These are phyloP conservation scores for Melanotaenia duboulayi DNA, from an alignment of 2,113 vertebrate species.

Conservation along the genomic window DNA sequence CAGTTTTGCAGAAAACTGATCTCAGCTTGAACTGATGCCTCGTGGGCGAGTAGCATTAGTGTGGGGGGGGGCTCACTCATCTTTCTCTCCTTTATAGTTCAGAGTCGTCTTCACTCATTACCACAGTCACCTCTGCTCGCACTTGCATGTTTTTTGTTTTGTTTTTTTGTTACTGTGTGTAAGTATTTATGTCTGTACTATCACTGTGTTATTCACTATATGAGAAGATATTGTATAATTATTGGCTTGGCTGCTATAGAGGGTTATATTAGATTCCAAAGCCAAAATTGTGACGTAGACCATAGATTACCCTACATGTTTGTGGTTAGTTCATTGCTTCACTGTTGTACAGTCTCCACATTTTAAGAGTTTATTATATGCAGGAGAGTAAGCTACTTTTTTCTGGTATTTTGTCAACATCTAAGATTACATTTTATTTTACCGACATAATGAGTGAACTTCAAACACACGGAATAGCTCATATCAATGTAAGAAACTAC, in stretches of 20 bases:
- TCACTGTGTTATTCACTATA: slow-evolving; percentile 73
- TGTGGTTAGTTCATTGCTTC: slow-evolving; percentile 43
- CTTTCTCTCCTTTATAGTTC: slow-evolving; percentile 15
- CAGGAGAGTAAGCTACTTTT: slow-evolving; percentile 47
- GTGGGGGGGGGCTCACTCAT: neutral
- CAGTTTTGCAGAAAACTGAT: slow-evolving; percentile 12
- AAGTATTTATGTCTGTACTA: slow-evolving; percentile 70
- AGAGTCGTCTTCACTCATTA: slow-evolving; percentile 16
- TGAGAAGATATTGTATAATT: slow-evolving; percentile 53
- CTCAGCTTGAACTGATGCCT: slow-evolving; percentile 30
- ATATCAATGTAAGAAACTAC: neutral
- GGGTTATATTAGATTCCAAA: slow-evolving; percentile 70
- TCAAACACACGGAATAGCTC: neutral
- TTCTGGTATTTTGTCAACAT: slow-evolving; percentile 23
- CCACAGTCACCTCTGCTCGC: slow-evolving; percentile 44
- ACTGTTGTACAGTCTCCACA: slow-evolving; percentile 43
- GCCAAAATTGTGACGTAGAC: slow-evolving; percentile 58
- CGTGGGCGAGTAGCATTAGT: neutral
- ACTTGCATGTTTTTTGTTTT: slow-evolving; percentile 62
- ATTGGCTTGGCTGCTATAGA: slow-evolving; percentile 77
- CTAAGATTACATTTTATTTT: neutral
- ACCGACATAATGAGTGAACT: neutral
- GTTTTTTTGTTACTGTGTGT: slow-evolving; percentile 53
- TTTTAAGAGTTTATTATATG: slow-evolving; percentile 36
- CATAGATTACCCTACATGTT: slow-evolving; percentile 29